Conservation (phyloP, 2,888 invertebrate genomes). For the Nephrotoma guestfalica region DNA sequence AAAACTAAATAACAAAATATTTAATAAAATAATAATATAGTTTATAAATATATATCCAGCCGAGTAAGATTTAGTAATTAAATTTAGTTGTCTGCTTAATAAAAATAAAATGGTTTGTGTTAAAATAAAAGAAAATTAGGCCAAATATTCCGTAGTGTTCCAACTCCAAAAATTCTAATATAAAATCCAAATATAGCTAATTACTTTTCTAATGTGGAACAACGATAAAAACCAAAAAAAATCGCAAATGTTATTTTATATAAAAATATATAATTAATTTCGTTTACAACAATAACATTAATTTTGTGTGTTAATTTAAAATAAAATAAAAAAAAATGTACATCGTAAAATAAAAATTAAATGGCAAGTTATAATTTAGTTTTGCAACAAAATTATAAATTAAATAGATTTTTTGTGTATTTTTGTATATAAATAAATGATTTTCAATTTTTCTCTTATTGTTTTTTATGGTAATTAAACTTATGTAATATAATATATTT, state of each 20-base stretch:
- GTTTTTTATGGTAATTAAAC: neutral
- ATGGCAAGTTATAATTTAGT: slow-evolving; percentile 3
- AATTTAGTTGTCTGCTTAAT: neutral
- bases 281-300: neutral
- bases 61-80: neutral
- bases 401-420: neutral
- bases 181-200: neutral
- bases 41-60: neutral
- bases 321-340: neutral
- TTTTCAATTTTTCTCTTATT: neutral
- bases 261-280: neutral
- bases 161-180: neutral
- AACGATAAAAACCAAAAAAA: neutral
- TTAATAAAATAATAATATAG: neutral
- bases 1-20: neutral
- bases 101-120: neutral
- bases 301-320: neutral
- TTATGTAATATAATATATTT: neutral
- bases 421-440: neutral
- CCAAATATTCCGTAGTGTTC: neutral
- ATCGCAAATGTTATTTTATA: neutral
- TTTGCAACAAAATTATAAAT: neutral
- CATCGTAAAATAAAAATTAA: neutral
- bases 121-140: neutral
- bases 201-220: neutral